These are phyloP conservation scores for Epinotia bilunana DNA, from an alignment of 2,888 invertebrate species.

Conservation along the genomic window DNA sequence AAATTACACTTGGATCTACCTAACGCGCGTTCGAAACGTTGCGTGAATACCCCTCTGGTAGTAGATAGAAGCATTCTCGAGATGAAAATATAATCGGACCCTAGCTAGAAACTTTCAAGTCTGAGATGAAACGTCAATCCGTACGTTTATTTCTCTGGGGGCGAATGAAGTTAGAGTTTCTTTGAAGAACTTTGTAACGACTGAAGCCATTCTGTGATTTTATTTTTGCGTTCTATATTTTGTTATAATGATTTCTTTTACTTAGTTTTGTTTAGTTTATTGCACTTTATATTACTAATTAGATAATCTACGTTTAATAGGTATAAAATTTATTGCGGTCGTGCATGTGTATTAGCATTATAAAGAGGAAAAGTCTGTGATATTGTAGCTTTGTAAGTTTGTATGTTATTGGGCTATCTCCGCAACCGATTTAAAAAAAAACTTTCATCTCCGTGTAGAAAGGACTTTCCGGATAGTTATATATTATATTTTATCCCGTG, in stretches of 20 bases:
- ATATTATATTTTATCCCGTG: too few species aligned
- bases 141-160: slow-evolving; percentile 41
- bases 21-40: too few species aligned
- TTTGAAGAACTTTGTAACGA: slow-evolving; percentile 39
- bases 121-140: slow-evolving; percentile 39
- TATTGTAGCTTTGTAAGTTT: too few species aligned
- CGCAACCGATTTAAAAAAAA: too few species aligned
- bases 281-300: not conserved
- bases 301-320: not conserved
- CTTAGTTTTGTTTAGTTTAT: not conserved
- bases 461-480: too few species aligned
- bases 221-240: slow-evolving; percentile 24
- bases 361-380: too few species aligned
- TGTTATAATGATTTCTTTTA: not conserved
- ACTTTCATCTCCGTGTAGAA: too few species aligned
- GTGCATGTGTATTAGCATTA: too few species aligned
- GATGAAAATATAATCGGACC: slow-evolving; percentile 29
- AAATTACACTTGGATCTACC: too few species aligned
- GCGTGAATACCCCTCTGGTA: too few species aligned
- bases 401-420: too few species aligned
- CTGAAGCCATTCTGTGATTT: slow-evolving; percentile 32
- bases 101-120: slow-evolving; percentile 28
- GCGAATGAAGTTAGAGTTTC: slow-evolving; percentile 41
- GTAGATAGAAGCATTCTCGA: not conserved
- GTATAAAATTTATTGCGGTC: not conserved